Conservation (phyloP, 2,113 vertebrate species). For the Hoplias malabaricus region DNA sequence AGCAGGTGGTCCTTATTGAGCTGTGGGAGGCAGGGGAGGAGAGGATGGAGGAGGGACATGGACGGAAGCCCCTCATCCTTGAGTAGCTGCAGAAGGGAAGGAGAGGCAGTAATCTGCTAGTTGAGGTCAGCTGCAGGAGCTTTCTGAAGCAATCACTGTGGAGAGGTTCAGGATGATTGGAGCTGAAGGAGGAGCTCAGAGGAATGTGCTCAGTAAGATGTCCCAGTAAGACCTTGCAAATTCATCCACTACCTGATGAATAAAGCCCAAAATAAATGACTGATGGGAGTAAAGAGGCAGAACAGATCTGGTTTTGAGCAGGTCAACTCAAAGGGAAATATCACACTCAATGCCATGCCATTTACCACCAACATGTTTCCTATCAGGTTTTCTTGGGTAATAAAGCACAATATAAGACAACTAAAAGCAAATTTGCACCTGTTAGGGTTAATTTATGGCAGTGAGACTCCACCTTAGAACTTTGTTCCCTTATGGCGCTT, state of each 20-base stretch:
- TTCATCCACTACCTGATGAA: neutral
- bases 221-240: neutral
- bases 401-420: too few relatives aligned
- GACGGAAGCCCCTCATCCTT: neutral
- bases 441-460: too few relatives aligned
- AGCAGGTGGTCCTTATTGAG: neutral
- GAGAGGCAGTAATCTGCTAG: neutral
- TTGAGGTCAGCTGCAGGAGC: neutral
- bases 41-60: neutral
- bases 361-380: too few relatives aligned
- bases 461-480: too few relatives aligned
- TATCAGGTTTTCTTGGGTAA: too few relatives aligned
- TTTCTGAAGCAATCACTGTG: neutral
- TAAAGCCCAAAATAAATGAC: neutral
- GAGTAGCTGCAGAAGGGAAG: neutral
- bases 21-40: neutral
- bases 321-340: too few relatives aligned
- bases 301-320: too few relatives aligned
- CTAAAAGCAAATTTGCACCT: too few relatives aligned
- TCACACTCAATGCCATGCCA: too few relatives aligned
- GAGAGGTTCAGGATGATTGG: neutral
- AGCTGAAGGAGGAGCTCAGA: neutral
- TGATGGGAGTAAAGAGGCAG: neutral
- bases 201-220: neutral
- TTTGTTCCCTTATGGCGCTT: too few relatives aligned